Conservation (phyloP, 2,888 invertebrate genomes). For the Fragum sueziense region DNA sequence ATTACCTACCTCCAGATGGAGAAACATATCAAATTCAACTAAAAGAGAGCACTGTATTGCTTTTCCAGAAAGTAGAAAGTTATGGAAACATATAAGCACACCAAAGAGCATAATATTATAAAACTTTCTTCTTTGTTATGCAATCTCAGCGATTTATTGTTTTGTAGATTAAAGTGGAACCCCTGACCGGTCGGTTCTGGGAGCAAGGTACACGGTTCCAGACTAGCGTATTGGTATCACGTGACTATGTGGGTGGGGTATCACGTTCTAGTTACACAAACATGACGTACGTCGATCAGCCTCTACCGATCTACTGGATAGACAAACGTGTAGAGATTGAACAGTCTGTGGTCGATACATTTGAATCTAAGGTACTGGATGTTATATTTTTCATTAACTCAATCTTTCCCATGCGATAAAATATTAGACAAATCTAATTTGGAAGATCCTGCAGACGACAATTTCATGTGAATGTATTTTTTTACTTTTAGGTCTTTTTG, state of each 20-base stretch:
- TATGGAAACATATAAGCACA: no score
- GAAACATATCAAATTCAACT: no score
- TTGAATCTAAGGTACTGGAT: constrained; percentile 27
- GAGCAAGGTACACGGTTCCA: constrained; percentile 51
- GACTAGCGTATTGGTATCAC: constrained; percentile 48
- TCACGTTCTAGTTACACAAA: constrained; percentile 1
- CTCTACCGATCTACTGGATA: constrained; percentile 52
- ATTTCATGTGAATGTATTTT: no score
- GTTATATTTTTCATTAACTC: not conserved
- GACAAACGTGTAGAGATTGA: constrained; percentile 42
- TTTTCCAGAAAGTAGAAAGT: no score
- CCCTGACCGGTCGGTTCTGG: constrained; percentile 63
- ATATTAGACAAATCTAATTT: no score
- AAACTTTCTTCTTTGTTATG: no score
- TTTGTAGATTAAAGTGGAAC: constrained; percentile 59
- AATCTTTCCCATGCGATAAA: not conserved
- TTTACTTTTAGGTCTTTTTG: no score
- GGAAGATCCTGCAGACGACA: no score
- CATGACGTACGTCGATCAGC: constrained; percentile 34
- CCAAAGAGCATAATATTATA: no score
- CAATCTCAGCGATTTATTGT: no score
- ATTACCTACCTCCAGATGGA: no score
- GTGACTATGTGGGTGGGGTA: not conserved
- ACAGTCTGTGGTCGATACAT: constrained; percentile 28
- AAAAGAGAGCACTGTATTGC: no score